A percentile compares a stretch with the other conserved stretches of the same genome.
These are phyloP conservation scores for Florisuga fusca DNA, from an alignment of 2,797 vertebrate genomes.

Conservation along the genomic window DNA sequence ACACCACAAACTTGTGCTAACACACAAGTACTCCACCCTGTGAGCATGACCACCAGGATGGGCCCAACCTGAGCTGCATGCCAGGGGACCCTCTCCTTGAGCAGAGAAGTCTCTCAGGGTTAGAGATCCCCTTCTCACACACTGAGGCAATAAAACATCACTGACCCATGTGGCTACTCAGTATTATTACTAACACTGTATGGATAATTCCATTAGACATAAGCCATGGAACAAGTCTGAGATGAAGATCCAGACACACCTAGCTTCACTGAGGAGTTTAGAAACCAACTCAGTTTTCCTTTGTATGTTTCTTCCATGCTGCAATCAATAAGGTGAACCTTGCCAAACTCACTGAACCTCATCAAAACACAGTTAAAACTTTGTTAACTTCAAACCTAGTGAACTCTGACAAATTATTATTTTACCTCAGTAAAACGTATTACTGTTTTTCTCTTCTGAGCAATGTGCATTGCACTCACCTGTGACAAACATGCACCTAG, in stretches of 20 bases:
- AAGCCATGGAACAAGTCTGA: background rate
- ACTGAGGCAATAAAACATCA: background rate
- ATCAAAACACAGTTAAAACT: background rate
- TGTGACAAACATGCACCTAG: background rate
- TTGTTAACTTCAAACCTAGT: background rate
- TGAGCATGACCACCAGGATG: background rate
- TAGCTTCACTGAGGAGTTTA: background rate
- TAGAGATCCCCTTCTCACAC: background rate
- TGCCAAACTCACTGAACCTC: background rate
- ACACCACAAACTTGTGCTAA: background rate
- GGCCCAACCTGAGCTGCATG: accelerated
- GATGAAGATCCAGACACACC: background rate
- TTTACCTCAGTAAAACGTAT: background rate
- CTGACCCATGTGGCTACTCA: background rate
- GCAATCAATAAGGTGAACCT: background rate
- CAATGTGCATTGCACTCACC: background rate
- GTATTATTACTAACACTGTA: background rate
- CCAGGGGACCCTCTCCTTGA: too few relatives aligned
- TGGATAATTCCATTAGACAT: background rate
- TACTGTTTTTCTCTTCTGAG: background rate
- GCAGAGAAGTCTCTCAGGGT: background rate
- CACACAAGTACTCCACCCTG: background rate
- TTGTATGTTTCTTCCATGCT: background rate
- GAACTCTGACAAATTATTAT: background rate
- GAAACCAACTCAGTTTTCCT: background rate